A percentile compares a stretch with the other conserved stretches of the same genome.
Conservation (phyloP, 1,140 invertebrate genomes). For the Pogonognathellus flavescens region DNA sequence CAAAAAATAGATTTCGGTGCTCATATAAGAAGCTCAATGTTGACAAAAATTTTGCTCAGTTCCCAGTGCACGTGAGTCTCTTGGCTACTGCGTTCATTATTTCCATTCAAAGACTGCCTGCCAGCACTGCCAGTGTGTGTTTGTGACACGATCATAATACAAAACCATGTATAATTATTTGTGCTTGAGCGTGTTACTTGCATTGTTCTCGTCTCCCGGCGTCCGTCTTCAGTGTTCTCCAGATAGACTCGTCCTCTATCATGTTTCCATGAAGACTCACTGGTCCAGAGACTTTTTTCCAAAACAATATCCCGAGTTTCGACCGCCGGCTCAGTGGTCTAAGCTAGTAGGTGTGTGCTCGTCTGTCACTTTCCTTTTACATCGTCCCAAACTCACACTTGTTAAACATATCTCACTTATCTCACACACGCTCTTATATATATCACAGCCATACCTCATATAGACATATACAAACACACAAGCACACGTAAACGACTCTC, state of each 20-base stretch:
- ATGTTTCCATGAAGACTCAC: conserved; percentile 71
- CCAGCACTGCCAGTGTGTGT: background rate
- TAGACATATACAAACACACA: background rate
- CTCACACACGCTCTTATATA: background rate
- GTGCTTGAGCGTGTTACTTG: conserved; percentile 11
- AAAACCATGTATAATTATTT: background rate
- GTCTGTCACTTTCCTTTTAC: background rate
- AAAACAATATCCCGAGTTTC: conserved; percentile 72
- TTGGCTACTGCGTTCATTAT: background rate
- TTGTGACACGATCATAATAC: background rate
- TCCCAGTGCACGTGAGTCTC: conserved; percentile 48
- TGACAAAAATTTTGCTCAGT: conserved; percentile 50
- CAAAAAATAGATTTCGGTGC: conserved; percentile 50
- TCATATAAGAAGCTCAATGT: conserved; percentile 54
- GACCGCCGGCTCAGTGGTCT: conserved; percentile 74
- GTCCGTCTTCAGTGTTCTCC: conserved; percentile 66
- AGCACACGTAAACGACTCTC: background rate
- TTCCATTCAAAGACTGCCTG: background rate
- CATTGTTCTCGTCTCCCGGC: background rate
- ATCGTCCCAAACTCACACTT: background rate
- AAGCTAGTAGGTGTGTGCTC: conserved; percentile 70
- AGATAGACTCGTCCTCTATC: conserved; percentile 71
- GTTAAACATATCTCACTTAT: background rate
- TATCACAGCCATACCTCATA: background rate
- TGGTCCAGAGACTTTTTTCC: conserved; percentile 73